Conservation (phyloP, 2,113 vertebrate genomes). For the Ranitomeya variabilis region DNA sequence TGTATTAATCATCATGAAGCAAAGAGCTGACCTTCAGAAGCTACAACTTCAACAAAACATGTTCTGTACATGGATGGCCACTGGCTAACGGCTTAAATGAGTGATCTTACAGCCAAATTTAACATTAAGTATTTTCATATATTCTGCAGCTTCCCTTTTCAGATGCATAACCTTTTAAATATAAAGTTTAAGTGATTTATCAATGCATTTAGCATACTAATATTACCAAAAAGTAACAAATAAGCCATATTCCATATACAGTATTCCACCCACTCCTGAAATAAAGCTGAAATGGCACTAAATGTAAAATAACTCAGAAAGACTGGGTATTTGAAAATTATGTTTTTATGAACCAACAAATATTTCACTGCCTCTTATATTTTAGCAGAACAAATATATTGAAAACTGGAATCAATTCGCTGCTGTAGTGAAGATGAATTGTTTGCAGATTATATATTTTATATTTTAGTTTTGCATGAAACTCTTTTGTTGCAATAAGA, state of each 20-base stretch:
- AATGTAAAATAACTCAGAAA: not conserved
- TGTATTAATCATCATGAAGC: too few relatives aligned
- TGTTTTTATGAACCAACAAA: conserved; percentile 1
- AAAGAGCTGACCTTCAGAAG: not conserved
- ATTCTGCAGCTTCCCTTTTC: not conserved
- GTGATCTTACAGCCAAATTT: not conserved
- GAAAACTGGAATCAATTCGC: not conserved
- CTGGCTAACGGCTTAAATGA: not conserved
- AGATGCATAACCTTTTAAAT: not conserved
- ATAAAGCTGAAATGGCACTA: conserved; percentile 2
- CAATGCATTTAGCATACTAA: not conserved
- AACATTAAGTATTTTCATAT: not conserved
- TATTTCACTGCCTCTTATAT: not conserved
- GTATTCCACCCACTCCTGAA: conserved; percentile 5
- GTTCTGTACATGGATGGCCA: not conserved
- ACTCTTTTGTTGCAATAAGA: not conserved
- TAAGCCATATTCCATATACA: conserved; percentile 5
- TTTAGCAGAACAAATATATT: not conserved
- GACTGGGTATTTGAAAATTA: not conserved
- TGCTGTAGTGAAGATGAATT: not conserved
- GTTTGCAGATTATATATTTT: not conserved
- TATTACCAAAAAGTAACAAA: not conserved
- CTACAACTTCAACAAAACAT: not conserved
- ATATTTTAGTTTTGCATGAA: not conserved
- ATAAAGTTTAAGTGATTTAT: not conserved